Evolutionary conservation across 2,797 vertebrate genomes (phyloP), one percentile per base, ranked within the genome.

Genomic region (Erethizon dorsatum): DNA sequence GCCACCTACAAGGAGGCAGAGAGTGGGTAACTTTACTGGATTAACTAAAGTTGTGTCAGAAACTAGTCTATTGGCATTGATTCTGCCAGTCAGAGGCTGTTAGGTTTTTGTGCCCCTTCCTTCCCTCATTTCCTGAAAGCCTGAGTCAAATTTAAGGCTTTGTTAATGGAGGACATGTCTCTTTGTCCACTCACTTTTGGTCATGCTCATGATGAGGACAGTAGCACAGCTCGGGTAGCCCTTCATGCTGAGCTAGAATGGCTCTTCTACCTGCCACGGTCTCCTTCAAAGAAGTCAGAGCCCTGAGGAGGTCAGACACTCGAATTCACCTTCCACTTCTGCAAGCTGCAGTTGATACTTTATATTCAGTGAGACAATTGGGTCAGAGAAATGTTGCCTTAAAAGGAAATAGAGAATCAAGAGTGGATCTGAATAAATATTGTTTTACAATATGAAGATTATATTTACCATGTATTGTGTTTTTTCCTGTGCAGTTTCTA

Each of bases 161-260:
- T 24, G 41, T 59, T 71, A 26, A 79, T 45, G 73, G 20, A 85
- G 56, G 50, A 54, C 8, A 9, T 13, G 67, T 56, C 24, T 50
- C 28, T n/a, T 41, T 13, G 4, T 9, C 11, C 2, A 3, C 50
- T 63, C 80, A 79, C n/a, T 26, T 0, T 47, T 50, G 28, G 20
- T 78, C 2, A 5, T 54, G 8, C 17, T 41, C 59, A 45, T 50
- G 17, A 28, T 0, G 2, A 31, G 17, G 63, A 24, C 45, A 28
- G 31, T 12, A 24, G 10, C 24, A 14, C 3, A 47, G 31, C 20
- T 45, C 65, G 18, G 3, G 37, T 18, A 15, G 22, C 15, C 2
- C 52, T 17, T 20, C 0, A 26, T 1, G n/a, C 37, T 79, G 1
- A 1, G 56, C 22, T 17, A 22, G n/a, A 50, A 26, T 6, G 15